Evolutionary conservation across 2,888 invertebrate genomes (phyloP), one percentile per base, ranked within the genome.

Genomic region (Helicoverpa assulta): DNA sequence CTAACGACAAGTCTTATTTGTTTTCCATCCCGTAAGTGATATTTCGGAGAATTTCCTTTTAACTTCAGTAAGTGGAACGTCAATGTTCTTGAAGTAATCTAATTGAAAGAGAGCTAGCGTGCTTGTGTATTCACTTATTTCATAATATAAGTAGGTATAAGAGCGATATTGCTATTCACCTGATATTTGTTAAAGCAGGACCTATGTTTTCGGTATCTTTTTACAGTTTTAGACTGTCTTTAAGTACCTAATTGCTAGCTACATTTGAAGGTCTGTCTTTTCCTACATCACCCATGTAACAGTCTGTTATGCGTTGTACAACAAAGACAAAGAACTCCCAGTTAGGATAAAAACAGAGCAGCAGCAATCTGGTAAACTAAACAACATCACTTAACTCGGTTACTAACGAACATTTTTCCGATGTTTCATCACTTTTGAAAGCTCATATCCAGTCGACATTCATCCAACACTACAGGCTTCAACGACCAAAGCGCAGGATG

Each of bases 401-500:
- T 4, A 50, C 57, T 66, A 53, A 58, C 61, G 29, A 67, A 72
- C 43, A 54, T 77, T 74, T 40, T 73, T 62, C 47, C 57, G 61
- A 60, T 66, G 62, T 50, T 58, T 52, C 70, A 61, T 60, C 59
- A 75, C n/a, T 75, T 74, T 76, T 71, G 65, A 59, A 40, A 10
- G 50, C 37, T 70, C 37, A 67, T 63, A 56, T 72, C 18, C 52
- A 64, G 64, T 69, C 74, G 66, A 53, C 66, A 70, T 37, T 75
- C 79, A 80, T 63, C 72, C 81, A 83, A 60, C 81, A 73, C 81
- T 82, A 83, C 66, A 63, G 18, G 21, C 26, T 47, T n/a, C 47
- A 47, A 40, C 54, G 64, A 81, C 60, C 64, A 74, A 52, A 54
- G 80, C 76, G 66, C 66, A 79, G 81, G 70, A 90, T 93, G 93